Evolutionary conservation across 2,797 vertebrate species (phyloP).

Genomic region (Anolis apletophallus): DNA sequence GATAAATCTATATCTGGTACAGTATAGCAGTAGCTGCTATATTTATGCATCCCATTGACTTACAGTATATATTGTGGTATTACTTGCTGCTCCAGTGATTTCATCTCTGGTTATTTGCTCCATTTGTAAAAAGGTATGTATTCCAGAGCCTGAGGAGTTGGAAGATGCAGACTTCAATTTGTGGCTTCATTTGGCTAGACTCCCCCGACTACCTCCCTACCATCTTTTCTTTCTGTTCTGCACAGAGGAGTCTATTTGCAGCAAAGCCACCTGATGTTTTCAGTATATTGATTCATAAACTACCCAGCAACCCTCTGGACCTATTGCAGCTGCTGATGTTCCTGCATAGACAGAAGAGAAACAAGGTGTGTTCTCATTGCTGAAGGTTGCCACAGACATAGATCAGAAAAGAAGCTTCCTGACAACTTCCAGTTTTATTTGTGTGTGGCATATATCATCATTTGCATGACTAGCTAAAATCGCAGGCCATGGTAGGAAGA

Average conservation of each 20-base stretch:
- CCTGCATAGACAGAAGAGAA: neutral
- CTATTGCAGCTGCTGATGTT: neutral
- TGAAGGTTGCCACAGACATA: neutral
- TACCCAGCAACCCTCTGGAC: neutral
- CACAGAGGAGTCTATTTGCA: conserved; percentile 1
- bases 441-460: neutral
- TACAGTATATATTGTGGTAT: conserved; percentile 13
- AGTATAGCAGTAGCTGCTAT: neutral
- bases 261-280: neutral
- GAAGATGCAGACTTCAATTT: conserved; percentile 2
- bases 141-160: neutral
- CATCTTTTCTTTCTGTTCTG: conserved; percentile 18
- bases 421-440: neutral
- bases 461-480: neutral
- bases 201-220: neutral
- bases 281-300: conserved; percentile 23
- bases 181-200: neutral
- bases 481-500: neutral
- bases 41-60: neutral
- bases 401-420: neutral
- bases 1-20: neutral
- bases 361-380: neutral
- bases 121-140: conserved; percentile 1
- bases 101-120: neutral
- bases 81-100: conserved; percentile 18